Conservation (phyloP, 1,140 invertebrate species). For the Trissolcus basalis region DNA sequence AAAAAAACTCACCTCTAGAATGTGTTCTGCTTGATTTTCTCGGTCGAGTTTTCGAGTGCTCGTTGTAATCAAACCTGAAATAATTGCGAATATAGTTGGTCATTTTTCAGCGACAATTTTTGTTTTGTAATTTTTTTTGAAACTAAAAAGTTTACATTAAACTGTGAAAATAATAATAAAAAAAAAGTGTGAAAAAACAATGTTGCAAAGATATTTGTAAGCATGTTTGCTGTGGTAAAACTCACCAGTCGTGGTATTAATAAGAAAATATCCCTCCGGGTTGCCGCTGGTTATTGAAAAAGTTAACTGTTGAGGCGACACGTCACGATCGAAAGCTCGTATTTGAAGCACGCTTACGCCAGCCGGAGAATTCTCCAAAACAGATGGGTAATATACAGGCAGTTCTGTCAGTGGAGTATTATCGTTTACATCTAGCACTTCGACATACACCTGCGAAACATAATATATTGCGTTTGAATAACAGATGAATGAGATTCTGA, state of each 20-base stretch:
- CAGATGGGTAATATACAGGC: conserved; percentile 89
- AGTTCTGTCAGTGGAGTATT: conserved; percentile 91
- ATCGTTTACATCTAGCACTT: conserved; percentile 94
- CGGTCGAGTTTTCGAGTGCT: conserved; percentile 89
- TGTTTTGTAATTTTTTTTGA: background rate
- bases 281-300: conserved; percentile 93
- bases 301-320: conserved; percentile 80
- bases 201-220: conserved; percentile 1
- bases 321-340: conserved; percentile 87
- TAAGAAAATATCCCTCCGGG: conserved; percentile 91
- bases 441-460: conserved; percentile 87
- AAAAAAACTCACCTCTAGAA: conserved; percentile 86
- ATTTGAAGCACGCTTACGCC: conserved; percentile 86
- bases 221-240: conserved; percentile 12
- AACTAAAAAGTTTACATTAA: too few relatives aligned
- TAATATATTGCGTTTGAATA: background rate
- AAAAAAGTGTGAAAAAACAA: background rate
- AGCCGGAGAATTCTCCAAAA: conserved; percentile 88
- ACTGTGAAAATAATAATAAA: background rate
- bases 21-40: conserved; percentile 88
- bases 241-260: conserved; percentile 89
- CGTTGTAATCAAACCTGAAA: conserved; percentile 87
- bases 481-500: too few relatives aligned
- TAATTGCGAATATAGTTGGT: conserved; percentile 36
- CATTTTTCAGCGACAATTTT: too few relatives aligned